Base-by-base conservation (phyloP, 2,113 vertebrate genomes). In the Sorex fumeus region DNA sequence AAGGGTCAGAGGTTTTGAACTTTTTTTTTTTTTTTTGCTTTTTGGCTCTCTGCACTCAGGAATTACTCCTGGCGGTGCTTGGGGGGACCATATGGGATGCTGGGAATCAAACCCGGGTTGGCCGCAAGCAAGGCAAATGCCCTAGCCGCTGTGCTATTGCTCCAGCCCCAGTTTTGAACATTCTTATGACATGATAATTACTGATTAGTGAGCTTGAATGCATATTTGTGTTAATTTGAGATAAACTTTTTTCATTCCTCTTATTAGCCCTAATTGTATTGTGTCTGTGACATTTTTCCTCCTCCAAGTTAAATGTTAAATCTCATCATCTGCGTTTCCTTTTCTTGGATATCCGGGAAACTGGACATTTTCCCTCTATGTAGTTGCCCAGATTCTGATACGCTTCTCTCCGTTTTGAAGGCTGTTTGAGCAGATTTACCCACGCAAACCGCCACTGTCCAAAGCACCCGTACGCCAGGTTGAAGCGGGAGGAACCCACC, bases 361-460 rank as follows among this genome's bases (percentile, higher is more conserved):
- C 43, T 83, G 88, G 72, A 67, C 2, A 2, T 64, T 87, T 90
- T 32, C 27, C 60, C 3, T 16, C 15, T 83, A 25, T 92, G 62
- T n/a, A 16, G 45, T 32, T 76, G n/a, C 70, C 36, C 67, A 77
- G 45, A 13, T 90, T 75, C 50, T 97, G 71, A 94, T 45, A 62
- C 71, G 76, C 76, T 94, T 88, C 82, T 79, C n/a, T 86, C 30
- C 67, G 94, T 95, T 93, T 97, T 96, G 92, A 97, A 99, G 99
- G 99, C 70, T 99, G 99, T 95, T 97, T 98, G 4, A 99, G 99
- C 97, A 98, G 99, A 88, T 99, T 99, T 95, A 99, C 99, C 0
- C 99, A 99, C 71, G 99, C 99, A 67, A 99, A 99, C 95, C 99
- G 99, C 12, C 99, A 99, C 86, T 99, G 99, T 94, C 98, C 99